A percentile compares a stretch with the other conserved stretches of the same genome.
These are phyloP conservation scores for Holocentrus rufus DNA, from an alignment of 2,797 vertebrate species.

Conservation along the genomic window DNA sequence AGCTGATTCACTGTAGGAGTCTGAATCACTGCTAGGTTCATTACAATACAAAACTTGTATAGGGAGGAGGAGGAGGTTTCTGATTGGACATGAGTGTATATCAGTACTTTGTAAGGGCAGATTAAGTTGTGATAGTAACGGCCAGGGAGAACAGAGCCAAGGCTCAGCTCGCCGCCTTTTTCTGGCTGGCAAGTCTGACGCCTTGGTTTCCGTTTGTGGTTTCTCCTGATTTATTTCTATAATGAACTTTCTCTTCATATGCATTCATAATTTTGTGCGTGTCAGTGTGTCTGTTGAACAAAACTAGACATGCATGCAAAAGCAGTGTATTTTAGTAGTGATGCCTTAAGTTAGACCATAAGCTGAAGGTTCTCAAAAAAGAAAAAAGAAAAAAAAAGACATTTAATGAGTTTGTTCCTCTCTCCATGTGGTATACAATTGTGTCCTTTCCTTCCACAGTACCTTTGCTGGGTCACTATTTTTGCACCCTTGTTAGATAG, in stretches of 20 bases:
- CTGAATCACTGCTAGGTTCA: conserved; percentile 70
- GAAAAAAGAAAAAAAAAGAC: conserved; percentile 61
- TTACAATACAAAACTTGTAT: conserved; percentile 66
- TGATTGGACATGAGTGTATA: conserved; percentile 65
- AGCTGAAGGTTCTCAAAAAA: conserved; percentile 79
- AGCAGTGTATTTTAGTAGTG: conserved; percentile 83
- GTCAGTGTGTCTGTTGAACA: conserved; percentile 82
- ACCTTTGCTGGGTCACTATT: conserved; percentile 81
- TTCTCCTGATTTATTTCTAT: conserved; percentile 74
- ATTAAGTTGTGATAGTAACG: conserved; percentile 63
- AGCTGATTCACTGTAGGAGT: conserved; percentile 76
- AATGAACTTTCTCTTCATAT: conserved; percentile 76
- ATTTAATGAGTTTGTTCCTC: conserved; percentile 80
- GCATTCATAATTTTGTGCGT: conserved; percentile 81
- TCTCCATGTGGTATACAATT: conserved; percentile 81
- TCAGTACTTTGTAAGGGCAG: conserved; percentile 60
- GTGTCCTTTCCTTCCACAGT: conserved; percentile 82
- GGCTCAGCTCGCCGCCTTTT: conserved; percentile 52
- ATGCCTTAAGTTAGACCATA: conserved; percentile 84
- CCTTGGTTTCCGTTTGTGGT: conserved; percentile 63
- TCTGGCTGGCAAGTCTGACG: conserved; percentile 39
- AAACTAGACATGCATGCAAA: conserved; percentile 86
- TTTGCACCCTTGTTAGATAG: conserved; percentile 81
- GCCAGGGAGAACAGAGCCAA: conserved; percentile 47
- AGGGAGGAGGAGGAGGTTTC: conserved; percentile 61